Conservation (phyloP, 2,888 invertebrate species). For the Pyrochroa serraticornis region DNA sequence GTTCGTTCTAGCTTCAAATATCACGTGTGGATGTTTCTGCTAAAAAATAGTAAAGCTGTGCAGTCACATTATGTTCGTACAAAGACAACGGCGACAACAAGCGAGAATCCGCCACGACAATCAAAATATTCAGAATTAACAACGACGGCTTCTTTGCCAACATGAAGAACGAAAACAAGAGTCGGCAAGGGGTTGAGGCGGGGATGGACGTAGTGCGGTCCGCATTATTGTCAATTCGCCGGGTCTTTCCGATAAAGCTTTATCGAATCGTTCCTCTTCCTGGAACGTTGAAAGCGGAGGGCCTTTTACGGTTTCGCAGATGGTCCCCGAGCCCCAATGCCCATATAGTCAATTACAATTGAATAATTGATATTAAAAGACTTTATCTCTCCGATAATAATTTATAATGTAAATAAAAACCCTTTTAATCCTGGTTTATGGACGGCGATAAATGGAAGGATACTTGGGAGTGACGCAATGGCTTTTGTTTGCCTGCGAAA, state of each 20-base stretch:
- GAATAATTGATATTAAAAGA: slow-evolving; percentile 29
- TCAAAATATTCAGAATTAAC: not conserved
- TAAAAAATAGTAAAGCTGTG: slow-evolving; percentile 69
- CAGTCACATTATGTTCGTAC: slow-evolving; percentile 49
- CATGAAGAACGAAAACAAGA: not conserved
- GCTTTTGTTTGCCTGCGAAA: not conserved
- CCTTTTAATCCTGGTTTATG: not conserved
- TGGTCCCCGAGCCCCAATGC: slow-evolving; percentile 11
- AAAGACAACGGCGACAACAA: not conserved
- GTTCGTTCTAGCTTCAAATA: slow-evolving; percentile 92
- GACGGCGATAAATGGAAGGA: slow-evolving; percentile 4
- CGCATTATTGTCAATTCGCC: slow-evolving; percentile 1
- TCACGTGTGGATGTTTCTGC: slow-evolving; percentile 98
- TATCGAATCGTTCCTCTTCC: slow-evolving; percentile 9
- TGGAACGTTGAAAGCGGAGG: slow-evolving; percentile 14
- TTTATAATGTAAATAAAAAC: slow-evolving; percentile 13
- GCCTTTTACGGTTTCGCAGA: slow-evolving; percentile 19
- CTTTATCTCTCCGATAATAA: slow-evolving; percentile 11
- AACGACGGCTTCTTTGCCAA: not conserved
- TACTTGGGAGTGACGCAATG: slow-evolving; percentile 5
- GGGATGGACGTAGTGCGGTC: too few relatives aligned
- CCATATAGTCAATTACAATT: slow-evolving; percentile 21
- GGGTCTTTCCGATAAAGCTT: slow-evolving; percentile 6
- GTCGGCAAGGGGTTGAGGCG: not conserved
- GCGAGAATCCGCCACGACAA: not conserved